Base-by-base conservation (phyloP, 2,113 vertebrate genomes). In the Danionella cerebrum region DNA sequence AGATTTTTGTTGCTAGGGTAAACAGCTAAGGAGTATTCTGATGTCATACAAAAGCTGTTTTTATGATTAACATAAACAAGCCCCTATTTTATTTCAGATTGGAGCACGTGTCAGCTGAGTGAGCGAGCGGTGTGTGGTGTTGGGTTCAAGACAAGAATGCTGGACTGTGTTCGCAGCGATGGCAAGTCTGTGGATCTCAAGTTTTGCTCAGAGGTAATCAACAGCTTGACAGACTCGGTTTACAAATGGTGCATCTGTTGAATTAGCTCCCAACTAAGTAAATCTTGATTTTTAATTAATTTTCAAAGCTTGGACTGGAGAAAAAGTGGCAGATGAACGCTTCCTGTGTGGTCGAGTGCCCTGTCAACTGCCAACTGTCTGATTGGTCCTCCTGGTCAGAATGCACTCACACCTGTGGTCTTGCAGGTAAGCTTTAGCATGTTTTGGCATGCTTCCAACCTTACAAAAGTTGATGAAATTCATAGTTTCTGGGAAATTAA, bases 41-140 rank as follows among this genome's bases (percentile, higher is more conserved):
- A n/a, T n/a, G n/a, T n/a, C n/a, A n/a, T n/a, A n/a, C n/a, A n/a
- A n/a, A n/a, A n/a, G n/a, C n/a, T n/a, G n/a, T n/a, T n/a, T n/a
- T n/a, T n/a, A n/a, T n/a, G n/a, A n/a, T n/a, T n/a, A n/a, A n/a
- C n/a, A n/a, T n/a, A n/a, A n/a, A n/a, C n/a, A n/a, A n/a, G n/a
- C n/a, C n/a, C n/a, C n/a, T n/a, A n/a, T n/a, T n/a, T 8, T 11
- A 11, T 31, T 72, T 5, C 84, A 99, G 96, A 99, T 66, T 99
- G 96, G 96, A 99, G 96, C 62, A 99, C 96, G 0, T 99, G 96
- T 74, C 96, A 97, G 84, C 89, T 98, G 57, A 99, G 96, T 1
- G 93, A 96, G 59, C 88, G 93, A 76, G 94, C 96, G 0, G 93
- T 96, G 9, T 99, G 96, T 45, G 96, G 96, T 33, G 90, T 84